Percentiles rank a stretch among this genome's conserved stretches.
Conservation (phyloP, 2,888 invertebrate genomes). For the Callyntrura sp. region DNA sequence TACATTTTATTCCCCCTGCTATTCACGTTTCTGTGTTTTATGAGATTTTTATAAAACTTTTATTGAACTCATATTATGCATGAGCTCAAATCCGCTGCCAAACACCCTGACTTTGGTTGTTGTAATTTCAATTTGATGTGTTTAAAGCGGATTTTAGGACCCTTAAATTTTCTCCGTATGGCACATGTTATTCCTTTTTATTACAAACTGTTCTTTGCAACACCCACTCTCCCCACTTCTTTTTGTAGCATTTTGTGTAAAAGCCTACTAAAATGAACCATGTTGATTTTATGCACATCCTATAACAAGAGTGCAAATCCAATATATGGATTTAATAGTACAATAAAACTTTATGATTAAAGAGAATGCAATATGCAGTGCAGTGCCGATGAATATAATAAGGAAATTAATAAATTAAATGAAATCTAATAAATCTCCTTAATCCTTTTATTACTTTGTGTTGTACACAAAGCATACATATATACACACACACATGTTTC, state of each 20-base stretch:
- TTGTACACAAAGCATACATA: too few species aligned
- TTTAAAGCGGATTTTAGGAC: neutral
- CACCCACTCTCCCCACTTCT: conserved; percentile 45
- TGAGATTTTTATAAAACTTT: conserved; percentile 1
- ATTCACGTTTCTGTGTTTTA: neutral
- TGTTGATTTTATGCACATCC: too few species aligned
- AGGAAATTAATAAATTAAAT: conserved; percentile 41
- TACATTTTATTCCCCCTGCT: neutral
- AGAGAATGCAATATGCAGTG: neutral
- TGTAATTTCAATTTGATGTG: neutral
- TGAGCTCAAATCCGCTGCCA: neutral
- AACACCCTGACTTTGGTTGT: neutral
- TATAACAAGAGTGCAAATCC: conserved; percentile 81
- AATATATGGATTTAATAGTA: conserved; percentile 78
- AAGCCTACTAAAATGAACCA: conserved; percentile 23
- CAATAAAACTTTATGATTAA: neutral
- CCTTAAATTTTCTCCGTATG: neutral
- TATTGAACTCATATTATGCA: neutral
- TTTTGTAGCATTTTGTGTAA: neutral
- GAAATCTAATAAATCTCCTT: conserved; percentile 30
- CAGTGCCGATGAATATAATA: conserved; percentile 13
- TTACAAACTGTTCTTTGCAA: neutral
- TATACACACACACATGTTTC: conserved; percentile 46
- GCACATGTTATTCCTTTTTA: conserved; percentile 23
- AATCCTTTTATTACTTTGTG: conserved; percentile 44